These are phyloP conservation scores for Frankliniella intonsa DNA, from an alignment of 2,888 invertebrate genomes.

Conservation along the genomic window DNA sequence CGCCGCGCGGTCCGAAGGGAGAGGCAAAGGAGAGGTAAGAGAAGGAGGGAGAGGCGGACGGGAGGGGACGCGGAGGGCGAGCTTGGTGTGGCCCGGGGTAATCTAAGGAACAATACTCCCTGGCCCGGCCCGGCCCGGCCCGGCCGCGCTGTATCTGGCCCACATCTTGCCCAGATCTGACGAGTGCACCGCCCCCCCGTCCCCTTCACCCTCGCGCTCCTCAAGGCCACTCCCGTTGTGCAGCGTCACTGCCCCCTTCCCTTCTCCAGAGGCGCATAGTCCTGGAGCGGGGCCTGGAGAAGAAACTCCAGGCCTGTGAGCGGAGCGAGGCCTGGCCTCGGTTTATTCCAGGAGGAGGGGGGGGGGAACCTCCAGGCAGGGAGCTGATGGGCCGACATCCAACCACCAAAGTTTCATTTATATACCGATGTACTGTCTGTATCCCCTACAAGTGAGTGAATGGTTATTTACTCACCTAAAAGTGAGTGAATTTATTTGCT, in stretches of 20 bases:
- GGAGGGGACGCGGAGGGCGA: neutral
- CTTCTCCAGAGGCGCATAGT: neutral
- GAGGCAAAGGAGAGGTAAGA: neutral
- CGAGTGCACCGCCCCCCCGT: neutral
- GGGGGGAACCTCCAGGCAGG: neutral
- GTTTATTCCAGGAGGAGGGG: neutral
- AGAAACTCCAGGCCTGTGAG: neutral
- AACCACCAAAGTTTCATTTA: neutral
- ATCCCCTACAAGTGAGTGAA: too few species aligned
- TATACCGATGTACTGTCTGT: too few species aligned
- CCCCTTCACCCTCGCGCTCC: neutral
- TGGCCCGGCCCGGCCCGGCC: too few species aligned
- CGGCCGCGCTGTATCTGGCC: neutral
- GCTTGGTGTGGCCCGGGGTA: neutral
- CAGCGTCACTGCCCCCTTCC: neutral
- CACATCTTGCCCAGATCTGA: slow-evolving; percentile 20
- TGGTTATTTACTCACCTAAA: too few species aligned
- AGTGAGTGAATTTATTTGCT: too few species aligned
- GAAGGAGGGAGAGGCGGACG: neutral
- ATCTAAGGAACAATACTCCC: slow-evolving; percentile 11
- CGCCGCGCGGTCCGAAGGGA: neutral
- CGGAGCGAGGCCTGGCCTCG: neutral
- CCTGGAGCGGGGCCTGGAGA: too few species aligned
- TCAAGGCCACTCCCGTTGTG: neutral
- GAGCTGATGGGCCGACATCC: too few species aligned